These are phyloP conservation scores for Geopemphigus sp. DNA, from an alignment of 1,140 invertebrate genomes.

Conservation along the genomic window DNA sequence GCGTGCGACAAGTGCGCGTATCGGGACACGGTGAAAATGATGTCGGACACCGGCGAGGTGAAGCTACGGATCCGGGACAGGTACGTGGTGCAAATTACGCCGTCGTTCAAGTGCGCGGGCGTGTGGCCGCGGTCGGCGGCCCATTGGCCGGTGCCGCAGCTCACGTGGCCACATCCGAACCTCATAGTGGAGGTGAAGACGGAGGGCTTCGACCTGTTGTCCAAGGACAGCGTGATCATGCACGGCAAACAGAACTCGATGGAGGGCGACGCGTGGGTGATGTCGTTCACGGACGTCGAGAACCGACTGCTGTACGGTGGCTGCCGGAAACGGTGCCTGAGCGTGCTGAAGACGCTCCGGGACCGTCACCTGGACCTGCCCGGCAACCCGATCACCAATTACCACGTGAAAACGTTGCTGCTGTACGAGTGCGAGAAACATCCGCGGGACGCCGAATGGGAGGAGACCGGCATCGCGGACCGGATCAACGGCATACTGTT, in stretches of 20 bases:
- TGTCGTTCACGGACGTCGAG: conserved; percentile 92
- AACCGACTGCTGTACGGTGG: conserved; percentile 86
- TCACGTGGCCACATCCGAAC: conserved; percentile 91
- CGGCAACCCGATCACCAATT: conserved; percentile 88
- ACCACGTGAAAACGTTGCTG: conserved; percentile 92
- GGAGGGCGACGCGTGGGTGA: conserved; percentile 97
- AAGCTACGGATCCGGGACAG: conserved; percentile 82
- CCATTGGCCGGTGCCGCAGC: conserved; percentile 90
- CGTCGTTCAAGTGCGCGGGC: conserved; percentile 88
- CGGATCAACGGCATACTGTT: conserved; percentile 95
- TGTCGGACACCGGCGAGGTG: conserved; percentile 85
- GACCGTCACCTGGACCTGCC: conserved; percentile 91
- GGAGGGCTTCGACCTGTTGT: conserved; percentile 94
- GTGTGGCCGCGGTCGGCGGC: conserved; percentile 93
- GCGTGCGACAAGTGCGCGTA: conserved; percentile 90
- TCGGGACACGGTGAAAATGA: conserved; percentile 86
- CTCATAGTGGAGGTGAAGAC: conserved; percentile 94
- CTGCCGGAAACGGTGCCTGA: conserved; percentile 82
- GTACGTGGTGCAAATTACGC: conserved; percentile 84
- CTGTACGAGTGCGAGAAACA: conserved; percentile 99
- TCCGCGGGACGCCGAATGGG: conserved; percentile 92
- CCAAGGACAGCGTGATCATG: conserved; percentile 82
- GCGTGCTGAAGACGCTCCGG: conserved; percentile 89
- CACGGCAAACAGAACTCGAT: conserved; percentile 93
- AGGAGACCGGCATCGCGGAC: conserved; percentile 88